Conservation (phyloP, 2,797 vertebrate genomes). For the Somateria mollissima region DNA sequence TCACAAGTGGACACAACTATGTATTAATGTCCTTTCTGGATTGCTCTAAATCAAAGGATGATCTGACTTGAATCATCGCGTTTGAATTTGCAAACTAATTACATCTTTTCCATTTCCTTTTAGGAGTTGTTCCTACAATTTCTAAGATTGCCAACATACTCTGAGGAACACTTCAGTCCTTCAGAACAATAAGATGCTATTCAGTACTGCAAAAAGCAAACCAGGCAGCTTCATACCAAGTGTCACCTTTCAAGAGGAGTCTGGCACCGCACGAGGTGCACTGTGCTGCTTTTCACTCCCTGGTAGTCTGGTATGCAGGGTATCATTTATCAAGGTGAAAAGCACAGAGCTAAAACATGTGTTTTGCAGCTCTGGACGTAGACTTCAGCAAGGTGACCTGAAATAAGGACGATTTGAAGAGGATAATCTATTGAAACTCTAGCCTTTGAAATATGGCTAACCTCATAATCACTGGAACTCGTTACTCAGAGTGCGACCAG, state of each 20-base stretch:
- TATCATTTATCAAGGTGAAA: not conserved
- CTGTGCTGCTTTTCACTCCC: not conserved
- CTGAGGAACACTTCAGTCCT: slow-evolving; percentile 17
- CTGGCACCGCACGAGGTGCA: not conserved
- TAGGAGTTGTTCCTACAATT: slow-evolving; percentile 61
- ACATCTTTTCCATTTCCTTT: slow-evolving; percentile 68
- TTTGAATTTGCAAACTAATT: slow-evolving; percentile 73
- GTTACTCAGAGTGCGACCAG: not conserved
- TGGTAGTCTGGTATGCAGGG: not conserved
- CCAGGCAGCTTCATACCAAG: not conserved
- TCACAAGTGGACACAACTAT: slow-evolving; percentile 62
- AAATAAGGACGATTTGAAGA: not conserved
- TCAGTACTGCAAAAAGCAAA: slow-evolving; percentile 21
- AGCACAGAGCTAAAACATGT: not conserved
- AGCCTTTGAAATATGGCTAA: not conserved
- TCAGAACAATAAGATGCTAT: slow-evolving; percentile 21
- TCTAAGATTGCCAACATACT: slow-evolving; percentile 35
- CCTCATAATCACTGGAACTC: not conserved
- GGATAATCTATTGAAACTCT: not conserved
- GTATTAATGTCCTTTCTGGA: slow-evolving; percentile 59
- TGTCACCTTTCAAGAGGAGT: slow-evolving; percentile 22
- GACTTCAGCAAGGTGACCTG: not conserved
- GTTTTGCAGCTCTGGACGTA: not conserved
- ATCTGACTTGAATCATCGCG: slow-evolving; percentile 64
- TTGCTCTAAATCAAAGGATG: slow-evolving; percentile 73